A percentile compares a stretch with the other conserved stretches of the same genome.
Evolutionary conservation across 2,888 invertebrate species (phyloP).

Genomic region (Biston betularia): DNA sequence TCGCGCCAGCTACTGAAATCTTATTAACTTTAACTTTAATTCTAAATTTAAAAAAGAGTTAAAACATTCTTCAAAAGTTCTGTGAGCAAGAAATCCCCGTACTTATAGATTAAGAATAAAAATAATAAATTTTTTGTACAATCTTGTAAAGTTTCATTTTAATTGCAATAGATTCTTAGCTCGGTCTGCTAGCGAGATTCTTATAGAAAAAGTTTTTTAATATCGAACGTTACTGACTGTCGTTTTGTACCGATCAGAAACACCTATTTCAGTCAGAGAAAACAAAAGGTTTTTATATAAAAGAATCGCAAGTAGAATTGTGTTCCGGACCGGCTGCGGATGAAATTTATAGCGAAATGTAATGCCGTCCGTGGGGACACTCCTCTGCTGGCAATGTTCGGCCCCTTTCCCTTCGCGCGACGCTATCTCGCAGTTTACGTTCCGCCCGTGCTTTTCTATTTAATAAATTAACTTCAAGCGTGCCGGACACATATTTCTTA

Average conservation of each 20-base stretch:
- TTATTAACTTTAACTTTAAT: not conserved
- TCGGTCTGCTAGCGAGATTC: conserved; percentile 59
- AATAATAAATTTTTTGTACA: conserved; percentile 42
- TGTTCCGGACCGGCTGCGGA: conserved; percentile 64
- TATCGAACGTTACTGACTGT: conserved; percentile 76
- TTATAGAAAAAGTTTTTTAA: conserved; percentile 83
- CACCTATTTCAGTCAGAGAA: conserved; percentile 72
- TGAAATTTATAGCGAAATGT: conserved; percentile 73
- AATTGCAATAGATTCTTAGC: conserved; percentile 68
- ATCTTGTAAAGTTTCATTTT: conserved; percentile 59
- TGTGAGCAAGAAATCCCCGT: conserved; percentile 3
- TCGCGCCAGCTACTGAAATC: not conserved
- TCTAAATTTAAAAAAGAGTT: not conserved
- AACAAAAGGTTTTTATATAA: conserved; percentile 74
- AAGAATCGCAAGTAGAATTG: conserved; percentile 68
- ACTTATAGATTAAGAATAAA: conserved; percentile 30
- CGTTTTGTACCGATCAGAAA: conserved; percentile 69
- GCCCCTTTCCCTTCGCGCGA: conserved; percentile 53
- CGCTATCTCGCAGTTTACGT: conserved; percentile 57
- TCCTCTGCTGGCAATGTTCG: conserved; percentile 52
- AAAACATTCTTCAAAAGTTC: not conserved
- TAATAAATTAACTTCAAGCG: conserved; percentile 58
- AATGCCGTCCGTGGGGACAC: conserved; percentile 66
- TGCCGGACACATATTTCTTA: conserved; percentile 28
- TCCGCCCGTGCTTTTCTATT: conserved; percentile 55